Base-by-base conservation (phyloP, 2,113 vertebrate genomes). In the Oreochromis tanganicae region DNA sequence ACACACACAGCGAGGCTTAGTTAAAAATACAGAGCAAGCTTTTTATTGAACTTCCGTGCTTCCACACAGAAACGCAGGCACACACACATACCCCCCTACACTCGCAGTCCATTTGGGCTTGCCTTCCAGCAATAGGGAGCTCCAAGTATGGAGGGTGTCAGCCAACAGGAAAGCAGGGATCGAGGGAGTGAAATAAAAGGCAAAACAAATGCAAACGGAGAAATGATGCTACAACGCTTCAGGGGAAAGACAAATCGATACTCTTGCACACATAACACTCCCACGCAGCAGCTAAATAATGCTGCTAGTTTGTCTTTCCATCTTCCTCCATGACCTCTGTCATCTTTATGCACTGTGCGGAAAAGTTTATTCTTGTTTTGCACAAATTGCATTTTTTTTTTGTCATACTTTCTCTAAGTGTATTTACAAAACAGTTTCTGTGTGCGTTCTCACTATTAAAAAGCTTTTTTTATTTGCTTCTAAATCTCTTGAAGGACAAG, bases 171-270 rank as follows among this genome's bases (percentile, higher is more conserved):
- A 89, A 12, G 83, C 83, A 17, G 82, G 24, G 89, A 90, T 17
- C 29, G 90, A 81, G 46, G 66, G 83, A 88, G 84, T 6, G 83
- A 85, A 82, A 82, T 80, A 78, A n/a, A 83, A 88, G 79, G 57
- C 5, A 21, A 82, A 86, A 85, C 38, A 85, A 87, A 88, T 83
- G 85, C 82, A 88, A 78, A 87, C 50, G 32, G 68, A 88, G 83
- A 59, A 85, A 61, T 80, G 73, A 79, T 80, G 85, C 87, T 87
- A 16, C 83, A 85, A 9, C 14, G 90, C 94, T 94, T 34, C 83
- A 41, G 94, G 94, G 92, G 86, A 61, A 71, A 91, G 86, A 93
- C 81, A 21, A 81, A 95, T 96, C 95, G 19, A 96, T 96, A 88
- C 63, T 7, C 83, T 17, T 36, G 59, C 83, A 78, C 92, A 89